A percentile compares a stretch with the other conserved stretches of the same genome.
These are phyloP conservation scores for Machimus rusticus DNA, from an alignment of 2,888 invertebrate species.

Conservation along the genomic window DNA sequence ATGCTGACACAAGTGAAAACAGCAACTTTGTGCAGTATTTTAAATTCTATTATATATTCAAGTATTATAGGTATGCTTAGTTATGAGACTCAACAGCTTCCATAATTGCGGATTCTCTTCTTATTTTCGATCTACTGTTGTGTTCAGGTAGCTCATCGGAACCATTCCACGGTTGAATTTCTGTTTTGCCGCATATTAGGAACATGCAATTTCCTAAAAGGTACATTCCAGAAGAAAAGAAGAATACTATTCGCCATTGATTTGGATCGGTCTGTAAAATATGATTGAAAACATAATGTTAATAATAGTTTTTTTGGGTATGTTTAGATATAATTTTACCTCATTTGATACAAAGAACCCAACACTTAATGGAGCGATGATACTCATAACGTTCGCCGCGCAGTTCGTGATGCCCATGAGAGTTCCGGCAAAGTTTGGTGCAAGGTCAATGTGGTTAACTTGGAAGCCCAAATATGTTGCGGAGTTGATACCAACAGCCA, in stretches of 20 bases:
- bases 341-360: slow-evolving; percentile 73
- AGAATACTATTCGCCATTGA: slow-evolving; percentile 80
- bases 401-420: slow-evolving; percentile 88
- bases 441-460: slow-evolving; percentile 85
- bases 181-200: slow-evolving; percentile 72
- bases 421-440: slow-evolving; percentile 83
- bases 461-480: slow-evolving; percentile 79
- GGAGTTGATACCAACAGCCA: slow-evolving; percentile 79
- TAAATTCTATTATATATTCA: background rate
- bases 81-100: slow-evolving; percentile 45
- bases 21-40: background rate
- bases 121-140: background rate
- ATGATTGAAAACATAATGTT: slow-evolving; percentile 37
- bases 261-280: slow-evolving; percentile 67
- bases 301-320: background rate
- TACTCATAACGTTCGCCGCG: slow-evolving; percentile 78
- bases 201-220: slow-evolving; percentile 74
- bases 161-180: slow-evolving; percentile 74
- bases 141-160: slow-evolving; percentile 56
- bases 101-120: slow-evolving; percentile 41
- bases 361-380: slow-evolving; percentile 79
- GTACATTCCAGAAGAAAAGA: slow-evolving; percentile 75
- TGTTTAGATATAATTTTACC: slow-evolving; percentile 63
- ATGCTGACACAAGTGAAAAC: background rate
- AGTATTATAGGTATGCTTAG: background rate